These are phyloP conservation scores for Sisor rabdophorus DNA, from an alignment of 2,113 vertebrate genomes.

Conservation along the genomic window DNA sequence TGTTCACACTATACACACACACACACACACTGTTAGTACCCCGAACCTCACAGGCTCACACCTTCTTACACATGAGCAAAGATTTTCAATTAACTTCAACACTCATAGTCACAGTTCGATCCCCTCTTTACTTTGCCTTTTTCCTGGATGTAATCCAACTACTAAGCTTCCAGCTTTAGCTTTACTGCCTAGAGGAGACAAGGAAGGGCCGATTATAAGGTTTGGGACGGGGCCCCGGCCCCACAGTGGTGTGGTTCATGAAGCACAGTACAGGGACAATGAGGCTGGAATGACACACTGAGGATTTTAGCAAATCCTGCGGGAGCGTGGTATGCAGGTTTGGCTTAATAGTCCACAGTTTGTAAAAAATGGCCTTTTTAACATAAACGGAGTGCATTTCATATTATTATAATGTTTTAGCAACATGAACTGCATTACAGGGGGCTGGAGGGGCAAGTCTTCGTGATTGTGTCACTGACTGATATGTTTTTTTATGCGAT, in stretches of 20 bases:
- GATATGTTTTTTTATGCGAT: slow-evolving; percentile 36
- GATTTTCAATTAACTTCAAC: slow-evolving; percentile 13
- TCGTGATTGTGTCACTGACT: slow-evolving; percentile 22
- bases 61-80: slow-evolving; percentile 17
- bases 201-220: slow-evolving; percentile 32
- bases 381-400: slow-evolving; percentile 25
- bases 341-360: slow-evolving; percentile 20
- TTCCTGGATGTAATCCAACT: slow-evolving; percentile 15
- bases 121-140: slow-evolving; percentile 13
- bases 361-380: slow-evolving; percentile 5
- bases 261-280: slow-evolving; percentile 72
- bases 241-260: slow-evolving; percentile 75
- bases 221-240: slow-evolving; percentile 58
- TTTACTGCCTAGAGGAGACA: slow-evolving; percentile 16
- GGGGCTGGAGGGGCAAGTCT: slow-evolving; percentile 31
- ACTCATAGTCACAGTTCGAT: slow-evolving; percentile 27
- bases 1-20: slow-evolving; percentile 30
- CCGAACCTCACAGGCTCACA: slow-evolving; percentile 10
- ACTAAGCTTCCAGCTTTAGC: background rate
- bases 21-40: slow-evolving; percentile 29
- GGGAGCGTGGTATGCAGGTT: slow-evolving; percentile 1
- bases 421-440: slow-evolving; percentile 15
- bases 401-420: slow-evolving; percentile 12
- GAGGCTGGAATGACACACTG: slow-evolving; percentile 47
- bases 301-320: slow-evolving; percentile 22